Percentiles rank a stretch among this genome's conserved stretches.
phyloP scores from a whole-genome alignment of 2,113 vertebrate genomes.

The Crocuta crocuta region DNA sequence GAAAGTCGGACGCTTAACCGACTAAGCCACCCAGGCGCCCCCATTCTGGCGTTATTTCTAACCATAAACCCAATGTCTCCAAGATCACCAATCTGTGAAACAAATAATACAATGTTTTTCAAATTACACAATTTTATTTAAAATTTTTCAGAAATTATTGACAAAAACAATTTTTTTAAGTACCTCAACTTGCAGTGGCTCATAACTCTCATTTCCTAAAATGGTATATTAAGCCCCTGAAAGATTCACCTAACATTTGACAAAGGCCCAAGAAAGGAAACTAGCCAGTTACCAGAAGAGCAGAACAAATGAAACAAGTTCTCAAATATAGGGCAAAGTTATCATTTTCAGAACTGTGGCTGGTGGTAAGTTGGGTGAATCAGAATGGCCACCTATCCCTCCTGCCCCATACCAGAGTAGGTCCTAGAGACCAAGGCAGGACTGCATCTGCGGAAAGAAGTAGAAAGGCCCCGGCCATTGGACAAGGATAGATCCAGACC shows the following conservation, averaged over 20 bases:
- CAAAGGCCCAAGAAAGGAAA: not conserved
- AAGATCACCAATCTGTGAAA: slow-evolving; percentile 3
- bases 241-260: not conserved
- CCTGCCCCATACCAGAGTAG: not conserved
- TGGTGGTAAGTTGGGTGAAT: not conserved
- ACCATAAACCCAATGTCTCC: not conserved
- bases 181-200: not conserved
- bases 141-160: too few relatives aligned
- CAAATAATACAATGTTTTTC: not conserved
- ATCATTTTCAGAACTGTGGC: not conserved
- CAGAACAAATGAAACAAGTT: not conserved
- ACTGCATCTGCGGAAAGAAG: not conserved
- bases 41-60: slow-evolving; percentile 27
- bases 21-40: too few relatives aligned
- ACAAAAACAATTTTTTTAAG: not conserved
- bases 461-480: too few relatives aligned
- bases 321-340: not conserved
- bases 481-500: not conserved
- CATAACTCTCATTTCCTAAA: not conserved
- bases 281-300: not conserved
- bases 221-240: not conserved
- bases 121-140: too few relatives aligned
- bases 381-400: not conserved
- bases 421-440: not conserved
- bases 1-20: too few relatives aligned